Evolutionary conservation across 2,888 invertebrate genomes (phyloP).

Genomic region (Caenorhabditis wallacei): DNA sequence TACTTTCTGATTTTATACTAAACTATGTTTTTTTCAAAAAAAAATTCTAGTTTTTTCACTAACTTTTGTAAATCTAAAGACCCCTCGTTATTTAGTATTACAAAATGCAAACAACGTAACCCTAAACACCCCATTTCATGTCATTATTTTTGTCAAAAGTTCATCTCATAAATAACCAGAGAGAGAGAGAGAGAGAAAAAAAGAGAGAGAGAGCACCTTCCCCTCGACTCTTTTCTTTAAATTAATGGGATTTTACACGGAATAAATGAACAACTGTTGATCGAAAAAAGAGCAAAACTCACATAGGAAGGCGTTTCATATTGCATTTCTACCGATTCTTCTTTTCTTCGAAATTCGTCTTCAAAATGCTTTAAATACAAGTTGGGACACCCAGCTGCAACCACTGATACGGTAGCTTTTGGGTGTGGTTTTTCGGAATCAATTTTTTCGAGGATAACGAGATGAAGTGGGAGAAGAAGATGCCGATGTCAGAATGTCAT

Average conservation of each 20-base stretch:
- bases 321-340: constrained; percentile 36
- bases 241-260: constrained; percentile 32
- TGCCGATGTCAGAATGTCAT: constrained; percentile 63
- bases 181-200: not conserved
- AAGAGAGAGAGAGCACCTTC: not conserved
- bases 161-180: constrained; percentile 43
- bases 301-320: constrained; percentile 55
- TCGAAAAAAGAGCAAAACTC: constrained; percentile 50
- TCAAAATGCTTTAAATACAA: constrained; percentile 18
- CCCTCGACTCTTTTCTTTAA: constrained; percentile 37
- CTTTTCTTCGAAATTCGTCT: constrained; percentile 12
- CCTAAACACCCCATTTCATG: not conserved
- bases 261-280: constrained; percentile 41
- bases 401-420: constrained; percentile 57
- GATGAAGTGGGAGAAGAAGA: constrained; percentile 33
- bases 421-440: constrained; percentile 56
- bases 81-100: too few relatives aligned
- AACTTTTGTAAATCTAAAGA: too few relatives aligned
- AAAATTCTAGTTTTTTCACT: not conserved
- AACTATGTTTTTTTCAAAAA: too few relatives aligned
- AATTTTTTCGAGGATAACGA: constrained; percentile 22
- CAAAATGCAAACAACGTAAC: not conserved
- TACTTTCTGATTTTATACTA: too few relatives aligned
- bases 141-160: constrained; percentile 35
- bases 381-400: constrained; percentile 32